phyloP scores from a whole-genome alignment of 2,113 vertebrate species.

The Callipepla squamata region DNA sequence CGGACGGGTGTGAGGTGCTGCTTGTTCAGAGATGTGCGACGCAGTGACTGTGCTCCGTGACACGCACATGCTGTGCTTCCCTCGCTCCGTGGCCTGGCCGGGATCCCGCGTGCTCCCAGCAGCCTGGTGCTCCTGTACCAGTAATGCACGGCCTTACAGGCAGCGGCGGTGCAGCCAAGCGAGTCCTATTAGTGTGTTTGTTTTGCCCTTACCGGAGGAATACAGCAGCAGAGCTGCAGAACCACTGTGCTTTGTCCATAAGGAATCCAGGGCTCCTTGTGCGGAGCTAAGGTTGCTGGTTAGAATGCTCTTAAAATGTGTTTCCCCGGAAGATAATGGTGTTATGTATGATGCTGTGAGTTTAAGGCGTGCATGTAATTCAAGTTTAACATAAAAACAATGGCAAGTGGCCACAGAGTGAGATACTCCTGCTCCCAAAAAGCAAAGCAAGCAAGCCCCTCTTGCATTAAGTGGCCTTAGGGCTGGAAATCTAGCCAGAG shows the following conservation, averaged over 20 bases:
- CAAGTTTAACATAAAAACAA: neutral
- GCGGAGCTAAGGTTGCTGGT: neutral
- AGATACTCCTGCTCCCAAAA: neutral
- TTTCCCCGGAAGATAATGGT: neutral
- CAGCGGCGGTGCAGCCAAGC: neutral
- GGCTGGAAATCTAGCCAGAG: neutral
- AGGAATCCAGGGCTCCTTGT: neutral
- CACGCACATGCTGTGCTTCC: neutral
- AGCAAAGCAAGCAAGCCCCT: neutral
- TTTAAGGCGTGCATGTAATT: neutral
- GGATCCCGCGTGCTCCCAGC: neutral
- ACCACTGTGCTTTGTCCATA: fast-evolving
- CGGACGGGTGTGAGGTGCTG: neutral
- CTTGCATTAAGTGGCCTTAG: neutral
- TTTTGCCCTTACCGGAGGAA: neutral
- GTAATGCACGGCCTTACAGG: neutral
- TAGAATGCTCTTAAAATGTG: neutral
- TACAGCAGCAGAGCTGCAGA: neutral
- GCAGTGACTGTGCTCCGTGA: neutral
- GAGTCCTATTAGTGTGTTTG: neutral
- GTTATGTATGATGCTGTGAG: neutral
- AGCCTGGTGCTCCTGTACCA: neutral
- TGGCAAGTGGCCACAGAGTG: no score
- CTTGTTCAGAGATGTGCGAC: neutral
- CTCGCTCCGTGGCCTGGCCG: neutral